These are phyloP conservation scores for Chiloscyllium plagiosum DNA, from an alignment of 2,113 vertebrate genomes.

Conservation along the genomic window DNA sequence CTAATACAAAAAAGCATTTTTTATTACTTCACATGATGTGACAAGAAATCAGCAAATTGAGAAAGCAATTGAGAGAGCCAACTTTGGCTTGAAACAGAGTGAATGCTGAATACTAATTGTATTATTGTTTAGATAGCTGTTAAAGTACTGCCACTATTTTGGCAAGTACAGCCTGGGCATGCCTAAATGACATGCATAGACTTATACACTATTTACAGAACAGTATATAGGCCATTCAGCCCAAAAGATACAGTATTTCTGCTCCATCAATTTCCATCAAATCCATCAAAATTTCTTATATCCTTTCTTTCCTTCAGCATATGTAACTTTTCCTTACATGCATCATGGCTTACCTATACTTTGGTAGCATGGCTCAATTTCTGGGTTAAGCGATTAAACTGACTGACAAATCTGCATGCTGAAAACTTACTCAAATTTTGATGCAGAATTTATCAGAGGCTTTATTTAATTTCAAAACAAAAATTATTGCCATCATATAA, in stretches of 20 bases:
- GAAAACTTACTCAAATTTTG: neutral
- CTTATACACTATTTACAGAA: neutral
- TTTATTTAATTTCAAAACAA: neutral
- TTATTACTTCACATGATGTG: neutral
- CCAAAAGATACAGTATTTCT: neutral
- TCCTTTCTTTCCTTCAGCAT: neutral
- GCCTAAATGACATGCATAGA: neutral
- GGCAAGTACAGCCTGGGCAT: neutral
- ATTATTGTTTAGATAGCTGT: neutral
- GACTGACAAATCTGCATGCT: neutral
- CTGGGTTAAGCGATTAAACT: neutral
- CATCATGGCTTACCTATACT: neutral
- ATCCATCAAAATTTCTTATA: neutral
- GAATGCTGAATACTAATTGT: neutral
- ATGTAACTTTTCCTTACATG: neutral
- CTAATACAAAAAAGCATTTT: neutral
- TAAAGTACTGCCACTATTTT: neutral
- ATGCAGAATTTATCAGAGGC: neutral
- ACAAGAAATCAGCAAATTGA: neutral
- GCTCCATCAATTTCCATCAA: neutral
- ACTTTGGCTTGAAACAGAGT: neutral
- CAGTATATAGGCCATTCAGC: neutral
- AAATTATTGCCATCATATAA: neutral
- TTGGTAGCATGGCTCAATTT: neutral
- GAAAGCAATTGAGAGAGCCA: neutral